These are phyloP conservation scores for Lytechinus pictus DNA, from an alignment of 35 echinoderm and acorn worm species.

Conservation along the genomic window DNA sequence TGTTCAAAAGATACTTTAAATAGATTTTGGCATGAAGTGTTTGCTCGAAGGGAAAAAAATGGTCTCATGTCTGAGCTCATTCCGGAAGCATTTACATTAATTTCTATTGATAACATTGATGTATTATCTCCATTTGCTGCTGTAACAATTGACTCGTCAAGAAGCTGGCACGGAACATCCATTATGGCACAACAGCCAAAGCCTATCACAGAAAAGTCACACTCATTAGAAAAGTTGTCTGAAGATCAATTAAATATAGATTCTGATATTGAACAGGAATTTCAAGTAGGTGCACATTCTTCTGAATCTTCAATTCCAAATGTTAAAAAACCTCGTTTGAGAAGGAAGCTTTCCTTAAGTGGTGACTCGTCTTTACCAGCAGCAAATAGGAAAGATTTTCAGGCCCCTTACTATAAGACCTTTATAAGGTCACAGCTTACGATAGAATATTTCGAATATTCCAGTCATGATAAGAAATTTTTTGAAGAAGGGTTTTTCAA, in stretches of 20 bases:
- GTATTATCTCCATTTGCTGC: conserved; percentile 57
- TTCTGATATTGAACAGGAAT: background rate
- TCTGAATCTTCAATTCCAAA: too few relatives aligned
- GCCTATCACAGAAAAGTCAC: background rate
- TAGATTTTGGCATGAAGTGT: conserved; percentile 34
- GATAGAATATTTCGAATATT: background rate
- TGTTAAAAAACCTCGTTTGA: background rate
- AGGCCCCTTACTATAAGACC: conserved; percentile 33
- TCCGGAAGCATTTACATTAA: conserved; percentile 53
- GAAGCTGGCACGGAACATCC: conserved; percentile 50
- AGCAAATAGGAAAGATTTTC: background rate
- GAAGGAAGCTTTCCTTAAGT: background rate
- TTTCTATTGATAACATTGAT: conserved; percentile 69
- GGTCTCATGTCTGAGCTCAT: background rate
- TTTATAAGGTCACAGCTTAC: background rate
- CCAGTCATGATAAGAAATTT: background rate
- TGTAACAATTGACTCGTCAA: conserved; percentile 43
- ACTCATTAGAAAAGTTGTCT: too few relatives aligned
- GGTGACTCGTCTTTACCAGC: background rate
- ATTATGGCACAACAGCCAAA: conserved; percentile 56
- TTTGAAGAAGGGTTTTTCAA: background rate
- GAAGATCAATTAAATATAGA: background rate
- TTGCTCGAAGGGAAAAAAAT: background rate
- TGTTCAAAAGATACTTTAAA: conserved; percentile 62
- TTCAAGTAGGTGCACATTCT: background rate